Conservation (phyloP, 2,888 invertebrate genomes). For the Abscondita cerata region DNA sequence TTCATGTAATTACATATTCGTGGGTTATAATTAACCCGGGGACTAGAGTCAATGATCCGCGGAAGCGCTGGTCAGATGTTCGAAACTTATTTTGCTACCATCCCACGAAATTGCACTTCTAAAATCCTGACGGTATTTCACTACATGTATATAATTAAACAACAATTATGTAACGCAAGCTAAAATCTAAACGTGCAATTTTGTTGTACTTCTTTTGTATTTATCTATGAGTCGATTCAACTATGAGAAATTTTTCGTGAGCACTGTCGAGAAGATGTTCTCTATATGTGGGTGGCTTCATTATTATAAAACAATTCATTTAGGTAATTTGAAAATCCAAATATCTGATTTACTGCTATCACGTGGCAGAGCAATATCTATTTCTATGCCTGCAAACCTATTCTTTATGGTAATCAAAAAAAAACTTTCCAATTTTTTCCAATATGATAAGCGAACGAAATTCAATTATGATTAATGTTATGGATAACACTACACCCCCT, state of each 20-base stretch:
- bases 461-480: constrained; percentile 18
- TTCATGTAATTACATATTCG: constrained; percentile 59
- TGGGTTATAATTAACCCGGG: constrained; percentile 58
- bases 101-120: constrained; percentile 35
- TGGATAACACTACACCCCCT: constrained; percentile 17
- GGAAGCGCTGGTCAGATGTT: constrained; percentile 44
- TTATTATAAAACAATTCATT: constrained; percentile 21
- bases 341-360: constrained; percentile 11
- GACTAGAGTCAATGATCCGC: constrained; percentile 55
- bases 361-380: constrained; percentile 5
- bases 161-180: constrained; percentile 30
- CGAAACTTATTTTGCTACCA: constrained; percentile 39
- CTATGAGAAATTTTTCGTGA: constrained; percentile 11
- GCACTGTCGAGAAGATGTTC: constrained; percentile 8
- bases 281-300: constrained; percentile 20
- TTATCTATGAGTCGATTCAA: not conserved
- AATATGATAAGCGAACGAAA: constrained; percentile 10
- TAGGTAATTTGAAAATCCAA: constrained; percentile 8
- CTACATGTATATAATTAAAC: constrained; percentile 30
- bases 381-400: constrained; percentile 4
- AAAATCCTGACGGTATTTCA: constrained; percentile 30
- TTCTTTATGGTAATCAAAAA: not conserved
- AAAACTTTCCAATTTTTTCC: not conserved
- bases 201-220: constrained; percentile 15
- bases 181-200: constrained; percentile 23